Evolutionary conservation across 2,113 vertebrate species (phyloP), one percentile per base, ranked within the genome.

Genomic region (Cheilinus undulatus): DNA sequence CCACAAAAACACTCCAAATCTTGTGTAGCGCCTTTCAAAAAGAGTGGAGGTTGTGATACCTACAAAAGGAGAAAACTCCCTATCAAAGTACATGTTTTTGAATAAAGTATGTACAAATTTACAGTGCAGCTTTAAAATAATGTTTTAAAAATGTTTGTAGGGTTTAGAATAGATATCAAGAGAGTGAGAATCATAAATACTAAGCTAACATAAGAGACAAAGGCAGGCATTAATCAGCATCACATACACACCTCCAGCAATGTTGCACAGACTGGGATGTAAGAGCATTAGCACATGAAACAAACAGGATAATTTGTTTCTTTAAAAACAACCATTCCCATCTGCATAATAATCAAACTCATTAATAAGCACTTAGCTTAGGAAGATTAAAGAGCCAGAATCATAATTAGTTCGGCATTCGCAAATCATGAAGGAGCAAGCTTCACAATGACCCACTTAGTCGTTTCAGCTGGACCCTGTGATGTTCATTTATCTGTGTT

Each of bases 401-500:
- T 75, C 34, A 78, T 76, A 90, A 92, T 88, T 59, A 84, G 66
- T 69, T 60, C 2, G n/a, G 63, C 61, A 69, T 72, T 82, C 69
- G 52, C 62, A 73, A 77, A 83, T 30, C 70, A 77, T 69, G 60
- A 89, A 83, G 61, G 50, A 32, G 59, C 11, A 42, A 46, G 70
- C 53, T 78, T 54, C 58, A 73, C 45, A 26, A 60, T 76, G 66
- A 88, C 66, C 87, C 69, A 79, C 70, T 84, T 82, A 70, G 58
- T 32, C 59, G 43, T 62, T 51, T 60, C 36, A 27, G 34, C 60
- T 43, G 61, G 40, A 58, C 40, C 48, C 73, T 89, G 52, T 86
- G 83, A 86, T 89, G 81, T 75, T 79, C 67, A 62, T 84, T 82
- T 84, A 83, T 83, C 76, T 74, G 49, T 3, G 43, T 78, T 90